These are phyloP conservation scores for Solenopsis invicta DNA, from an alignment of 1,140 invertebrate genomes.

Conservation along the genomic window DNA sequence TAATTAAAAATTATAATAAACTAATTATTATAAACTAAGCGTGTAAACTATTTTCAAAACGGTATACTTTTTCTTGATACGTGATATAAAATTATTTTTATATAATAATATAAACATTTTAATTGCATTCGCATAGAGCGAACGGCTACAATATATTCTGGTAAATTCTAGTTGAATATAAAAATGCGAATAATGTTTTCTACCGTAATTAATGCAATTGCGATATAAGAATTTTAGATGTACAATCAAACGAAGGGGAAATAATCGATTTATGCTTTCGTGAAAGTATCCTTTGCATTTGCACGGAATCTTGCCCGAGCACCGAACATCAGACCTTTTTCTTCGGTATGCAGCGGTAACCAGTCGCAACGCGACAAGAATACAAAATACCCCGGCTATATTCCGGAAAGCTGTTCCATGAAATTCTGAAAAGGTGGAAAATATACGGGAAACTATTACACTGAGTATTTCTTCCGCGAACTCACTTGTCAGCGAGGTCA, in stretches of 20 bases:
- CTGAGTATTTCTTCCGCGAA: slow-evolving; percentile 5
- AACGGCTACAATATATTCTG: no score
- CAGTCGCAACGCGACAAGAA: slow-evolving; percentile 41
- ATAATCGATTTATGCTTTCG: slow-evolving; percentile 16
- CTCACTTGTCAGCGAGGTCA: slow-evolving; percentile 38
- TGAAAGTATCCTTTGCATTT: slow-evolving; percentile 20
- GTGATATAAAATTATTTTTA: no score
- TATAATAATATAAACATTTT: no score
- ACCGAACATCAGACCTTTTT: slow-evolving; percentile 38
- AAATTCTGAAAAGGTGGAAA: slow-evolving; percentile 60
- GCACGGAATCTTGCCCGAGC: neutral
- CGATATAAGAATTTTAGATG: neutral
- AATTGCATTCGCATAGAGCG: no score
- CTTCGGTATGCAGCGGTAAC: slow-evolving; percentile 27
- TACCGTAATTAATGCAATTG: neutral
- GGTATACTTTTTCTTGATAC: no score
- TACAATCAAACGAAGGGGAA: neutral
- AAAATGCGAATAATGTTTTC: neutral
- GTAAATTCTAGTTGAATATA: no score
- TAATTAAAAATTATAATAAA: no score
- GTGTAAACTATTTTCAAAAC: no score
- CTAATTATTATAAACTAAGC: no score
- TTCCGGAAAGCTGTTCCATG: slow-evolving; percentile 59
- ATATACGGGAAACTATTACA: slow-evolving; percentile 48
- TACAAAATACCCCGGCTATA: slow-evolving; percentile 46